Base-by-base conservation (phyloP, 2,888 invertebrate species). In the Galerucella calmariensis region DNA sequence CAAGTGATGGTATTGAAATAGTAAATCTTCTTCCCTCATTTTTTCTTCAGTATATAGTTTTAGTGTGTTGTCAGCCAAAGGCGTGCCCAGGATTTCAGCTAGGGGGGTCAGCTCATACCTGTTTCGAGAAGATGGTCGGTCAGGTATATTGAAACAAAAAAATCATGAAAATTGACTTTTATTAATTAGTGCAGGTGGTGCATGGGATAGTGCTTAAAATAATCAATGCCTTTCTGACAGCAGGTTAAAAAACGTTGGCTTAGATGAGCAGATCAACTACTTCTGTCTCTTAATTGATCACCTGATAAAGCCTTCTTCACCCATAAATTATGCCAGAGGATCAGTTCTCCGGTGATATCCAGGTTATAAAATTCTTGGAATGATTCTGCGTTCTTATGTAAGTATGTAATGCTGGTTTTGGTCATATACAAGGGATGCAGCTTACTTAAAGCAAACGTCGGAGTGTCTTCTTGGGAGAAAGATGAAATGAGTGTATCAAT, bases 401-500 rank as follows among this genome's bases (percentile, higher is more conserved):
- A 20, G 20, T 20, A 0, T 20, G 1, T 20, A 20, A 20, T 20
- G 20, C 20, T 20, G 20, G 27, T 4, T 4, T 27, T 27, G 27
- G 27, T 27, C 70, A 74, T 70, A 59, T 62, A 66, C 44, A 67
- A 74, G 59, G 74, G 74, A 61, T 74, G 70, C 59, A 70, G 61
- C 20, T 70, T 66, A 35, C 16, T 74, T 67, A 74, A 71, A 59
- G 68, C 70, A 67, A 73, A 73, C 9, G 67, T 71, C 20, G 73
- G 67, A 44, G 76, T 76, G 71, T 76, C 44, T 73, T 76, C 70
- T 65, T 73, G 63, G 65, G 73, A 76, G 44, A 76, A 67, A 53
- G 75, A 75, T 56, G 69, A 75, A 51, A 62, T 75, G n/a, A 73
- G 63, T 56, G 70, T 73, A 76, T 73, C 71, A 53, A 76, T 16